Evolutionary conservation across 2,888 invertebrate genomes (phyloP), one percentile per base, ranked within the genome.

Genomic region (Alviniconcha strummeri): DNA sequence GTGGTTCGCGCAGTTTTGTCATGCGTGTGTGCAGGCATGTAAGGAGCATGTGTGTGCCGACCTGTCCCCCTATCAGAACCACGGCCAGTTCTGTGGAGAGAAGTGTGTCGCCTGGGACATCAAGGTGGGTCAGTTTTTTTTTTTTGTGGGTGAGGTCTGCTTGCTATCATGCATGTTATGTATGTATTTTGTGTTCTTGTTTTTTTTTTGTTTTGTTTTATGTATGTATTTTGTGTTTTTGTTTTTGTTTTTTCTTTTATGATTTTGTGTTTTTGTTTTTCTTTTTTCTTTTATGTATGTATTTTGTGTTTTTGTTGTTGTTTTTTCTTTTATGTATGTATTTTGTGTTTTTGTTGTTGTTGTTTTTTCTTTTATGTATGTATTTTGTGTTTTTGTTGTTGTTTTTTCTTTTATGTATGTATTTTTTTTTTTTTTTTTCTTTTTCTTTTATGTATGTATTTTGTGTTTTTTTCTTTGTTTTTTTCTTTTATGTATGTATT

Each of bases 81-180:
- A 94, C 76, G 95, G 92, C 15, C 91, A 93, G 5, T 92, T 95
- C 1, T 90, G 90, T 19, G 95, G 94, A 0, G 93, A 94, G 76
- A 93, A 94, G 83, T 95, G 94, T 90, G 93, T 93, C 79, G 94
- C 95, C 0, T 93, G 94, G 64, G 95, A 95, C 88, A 94, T 95
- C 83, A 95, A 94, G 93, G 94, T 93, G 85, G 52, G 79, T 77
- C 13, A 17, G n/a, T 8, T 2, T n/a, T 17, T 2, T n/a, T 17
- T n/a, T 17, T 71, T n/a, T n/a, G 19, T 36, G 36, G 36, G 36
- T 3, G 36, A 36, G 3, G 36, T 36, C 36, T 36, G 36, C 36
- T 36, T 36, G 36, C 36, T 3, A 36, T 36, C 36, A 36, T 36
- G 36, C 36, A 36, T 36, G 36, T 36, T 36, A 36, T 36, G 36